Conservation (phyloP, 2,113 vertebrate species). For the Phalacrocorax pelagicus region DNA sequence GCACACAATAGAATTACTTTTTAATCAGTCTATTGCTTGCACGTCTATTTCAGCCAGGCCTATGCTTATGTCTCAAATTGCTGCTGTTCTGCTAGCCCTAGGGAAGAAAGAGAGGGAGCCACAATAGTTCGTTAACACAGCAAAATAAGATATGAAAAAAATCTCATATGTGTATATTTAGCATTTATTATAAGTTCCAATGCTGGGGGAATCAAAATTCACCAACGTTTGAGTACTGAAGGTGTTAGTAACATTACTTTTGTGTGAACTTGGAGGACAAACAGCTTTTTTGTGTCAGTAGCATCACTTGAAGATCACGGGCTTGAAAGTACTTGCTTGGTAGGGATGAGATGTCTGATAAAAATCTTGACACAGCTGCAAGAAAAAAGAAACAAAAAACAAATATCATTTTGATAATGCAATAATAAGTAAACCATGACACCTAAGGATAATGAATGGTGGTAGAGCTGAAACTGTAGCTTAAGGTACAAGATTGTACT, state of each 20-base stretch:
- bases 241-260: not conserved
- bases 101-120: not conserved
- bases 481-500: not conserved
- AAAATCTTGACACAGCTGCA: not conserved
- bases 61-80: not conserved
- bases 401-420: not conserved
- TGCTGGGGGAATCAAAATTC: not conserved
- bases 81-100: not conserved
- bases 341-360: not conserved
- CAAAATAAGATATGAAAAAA: not conserved
- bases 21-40: not conserved
- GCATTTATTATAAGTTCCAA: not conserved
- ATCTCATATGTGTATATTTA: rapidly evolving
- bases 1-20: not conserved
- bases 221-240: not conserved
- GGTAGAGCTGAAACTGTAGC: not conserved
- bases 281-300: not conserved
- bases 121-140: not conserved
- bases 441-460: not conserved
- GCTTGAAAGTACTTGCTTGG: not conserved
- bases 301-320: not conserved
- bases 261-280: not conserved
- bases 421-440: not conserved
- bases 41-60: not conserved
- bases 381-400: not conserved